These are phyloP conservation scores for Morinoia aosen DNA, from an alignment of 2,888 invertebrate genomes.

Conservation along the genomic window DNA sequence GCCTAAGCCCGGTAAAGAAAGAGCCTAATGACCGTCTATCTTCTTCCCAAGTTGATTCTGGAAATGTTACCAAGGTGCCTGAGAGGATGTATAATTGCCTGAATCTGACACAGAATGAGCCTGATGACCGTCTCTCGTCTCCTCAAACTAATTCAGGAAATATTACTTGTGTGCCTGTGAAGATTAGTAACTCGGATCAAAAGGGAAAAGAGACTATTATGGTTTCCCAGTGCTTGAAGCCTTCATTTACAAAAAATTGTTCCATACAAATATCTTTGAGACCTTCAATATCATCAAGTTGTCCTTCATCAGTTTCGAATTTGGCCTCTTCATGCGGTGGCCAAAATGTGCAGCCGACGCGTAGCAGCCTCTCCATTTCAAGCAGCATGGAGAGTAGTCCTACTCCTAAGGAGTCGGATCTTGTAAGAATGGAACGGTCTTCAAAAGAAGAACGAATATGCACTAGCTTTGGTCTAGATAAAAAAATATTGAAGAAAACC, in stretches of 20 bases:
- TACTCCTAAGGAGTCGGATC: background rate
- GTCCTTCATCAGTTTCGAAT: background rate
- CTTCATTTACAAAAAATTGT: background rate
- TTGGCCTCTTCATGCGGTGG: too few relatives aligned
- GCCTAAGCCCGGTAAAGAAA: background rate
- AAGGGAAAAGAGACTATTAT: background rate
- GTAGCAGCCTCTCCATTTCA: background rate
- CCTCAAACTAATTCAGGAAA: background rate
- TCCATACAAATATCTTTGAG: background rate
- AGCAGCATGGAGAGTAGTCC: background rate
- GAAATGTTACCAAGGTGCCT: background rate
- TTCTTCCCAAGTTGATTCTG: background rate
- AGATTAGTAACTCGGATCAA: background rate
- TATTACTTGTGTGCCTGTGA: background rate
- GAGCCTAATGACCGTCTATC: background rate
- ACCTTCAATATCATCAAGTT: background rate
- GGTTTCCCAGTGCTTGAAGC: background rate
- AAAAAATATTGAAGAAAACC: background rate
- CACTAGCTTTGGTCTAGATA: background rate
- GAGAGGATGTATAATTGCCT: background rate
- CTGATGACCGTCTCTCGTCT: background rate
- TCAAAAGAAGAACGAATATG: background rate
- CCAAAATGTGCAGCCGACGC: background rate
- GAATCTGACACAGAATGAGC: background rate
- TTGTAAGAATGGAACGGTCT: background rate